These are phyloP conservation scores for Scyliorhinus canicula DNA, from an alignment of 2,797 vertebrate genomes.

Conservation along the genomic window DNA sequence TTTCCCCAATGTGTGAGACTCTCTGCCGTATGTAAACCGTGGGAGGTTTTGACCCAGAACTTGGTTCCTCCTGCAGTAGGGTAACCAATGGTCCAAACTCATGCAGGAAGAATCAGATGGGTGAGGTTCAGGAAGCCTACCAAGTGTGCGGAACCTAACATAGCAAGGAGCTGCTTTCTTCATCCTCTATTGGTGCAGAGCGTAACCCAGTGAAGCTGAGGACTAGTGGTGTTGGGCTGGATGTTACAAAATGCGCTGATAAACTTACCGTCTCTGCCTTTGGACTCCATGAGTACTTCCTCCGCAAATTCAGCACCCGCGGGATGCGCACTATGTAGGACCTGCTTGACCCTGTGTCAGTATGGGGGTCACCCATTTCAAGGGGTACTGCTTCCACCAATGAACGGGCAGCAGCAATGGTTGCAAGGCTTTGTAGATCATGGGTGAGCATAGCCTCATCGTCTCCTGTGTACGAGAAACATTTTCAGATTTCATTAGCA, in stretches of 20 bases:
- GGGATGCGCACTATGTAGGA: constrained; percentile 51
- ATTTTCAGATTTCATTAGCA: neutral
- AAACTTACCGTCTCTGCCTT: constrained; percentile 80
- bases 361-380: constrained; percentile 50
- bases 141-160: neutral
- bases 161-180: neutral
- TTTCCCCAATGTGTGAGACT: neutral
- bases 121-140: neutral
- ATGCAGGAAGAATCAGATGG: neutral
- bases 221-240: neutral
- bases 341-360: constrained; percentile 47
- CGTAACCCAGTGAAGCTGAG: neutral
- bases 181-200: neutral
- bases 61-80: neutral
- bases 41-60: too few relatives aligned
- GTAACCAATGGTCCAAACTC: neutral
- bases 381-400: constrained; percentile 68
- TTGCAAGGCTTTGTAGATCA: constrained; percentile 84
- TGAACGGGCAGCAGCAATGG: constrained; percentile 81
- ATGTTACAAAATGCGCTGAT: too few relatives aligned
- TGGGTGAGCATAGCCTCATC: constrained; percentile 76
- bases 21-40: neutral
- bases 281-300: constrained; percentile 88
- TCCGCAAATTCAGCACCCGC: constrained; percentile 70
- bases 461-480: constrained; percentile 39